A percentile compares a stretch with the other conserved stretches of the same genome.
phyloP scores from a whole-genome alignment of 2,113 vertebrate genomes.

The Azemiops feae region DNA sequence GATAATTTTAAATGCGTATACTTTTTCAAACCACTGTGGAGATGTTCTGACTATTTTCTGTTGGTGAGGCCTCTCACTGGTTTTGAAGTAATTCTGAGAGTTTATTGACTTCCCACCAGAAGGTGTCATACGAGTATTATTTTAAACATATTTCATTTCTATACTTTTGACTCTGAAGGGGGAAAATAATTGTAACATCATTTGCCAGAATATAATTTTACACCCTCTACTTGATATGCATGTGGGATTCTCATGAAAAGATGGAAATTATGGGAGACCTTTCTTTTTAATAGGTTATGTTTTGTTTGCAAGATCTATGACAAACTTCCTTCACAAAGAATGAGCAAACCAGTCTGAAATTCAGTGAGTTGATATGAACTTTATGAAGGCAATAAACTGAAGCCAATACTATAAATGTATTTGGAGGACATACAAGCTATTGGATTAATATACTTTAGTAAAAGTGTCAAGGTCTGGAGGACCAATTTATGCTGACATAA shows the following conservation, averaged over 20 bases:
- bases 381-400: slow-evolving; percentile 1
- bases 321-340: background rate
- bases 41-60: background rate
- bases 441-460: background rate
- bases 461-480: background rate
- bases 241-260: background rate
- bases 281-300: background rate
- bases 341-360: background rate
- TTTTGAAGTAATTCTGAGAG: background rate
- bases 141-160: background rate
- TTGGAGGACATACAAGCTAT: background rate
- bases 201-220: slow-evolving; percentile 41
- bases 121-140: slow-evolving; percentile 60
- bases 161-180: background rate
- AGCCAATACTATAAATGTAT: background rate
- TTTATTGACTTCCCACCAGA: slow-evolving; percentile 39
- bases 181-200: slow-evolving; percentile 32
- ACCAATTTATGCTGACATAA: background rate
- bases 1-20: background rate
- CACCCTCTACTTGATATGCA: background rate
- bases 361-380: background rate
- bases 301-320: background rate
- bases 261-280: background rate
- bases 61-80: background rate
- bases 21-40: background rate